Base-by-base conservation (phyloP, 1,140 invertebrate genomes). In the Drosophila neocordata region DNA sequence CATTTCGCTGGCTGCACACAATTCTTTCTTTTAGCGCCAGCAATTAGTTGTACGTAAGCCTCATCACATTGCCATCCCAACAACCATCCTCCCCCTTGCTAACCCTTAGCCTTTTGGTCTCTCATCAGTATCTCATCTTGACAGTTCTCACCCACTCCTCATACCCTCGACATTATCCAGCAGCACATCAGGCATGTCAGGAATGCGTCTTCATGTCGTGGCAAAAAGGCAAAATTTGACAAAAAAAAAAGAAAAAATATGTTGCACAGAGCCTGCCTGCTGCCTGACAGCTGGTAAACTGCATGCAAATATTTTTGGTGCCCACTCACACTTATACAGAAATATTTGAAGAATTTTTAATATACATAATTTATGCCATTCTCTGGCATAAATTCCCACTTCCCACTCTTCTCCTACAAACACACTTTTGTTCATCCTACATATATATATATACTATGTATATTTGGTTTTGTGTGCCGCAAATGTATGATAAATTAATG, bases 281-380 rank as follows among this genome's bases (percentile, higher is more conserved):
- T 34, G 55, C 15, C 69, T 37, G 63, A 65, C 59, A 65, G 64
- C 70, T 69, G 78, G 65, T 69, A 61, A 71, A 68, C 59, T 81
- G 78, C 79, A 88, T 87, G 82, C 70, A 85, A 85, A 85, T 85
- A 88, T 85, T 81, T 81, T 82, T 67, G 60, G 69, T 52, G 65
- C 52, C 62, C 44, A 15, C 52, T 65, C 48, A 62, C 44, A 15
- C 52, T 67, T 8, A 60, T 56, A 31, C 62, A 20, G 31, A 56
- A 60, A 71, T 78, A 88, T 88, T 88, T 82, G 34, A 73, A 77
- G 83, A 85, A 85, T 85, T 85, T 85, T 85, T 85, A 88, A 85
- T 85, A 85, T 85, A 81, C 78, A 82, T 77, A 81, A 85, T 87
- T 77, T 85, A 80, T 69, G 66, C 71, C 52, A 7, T 64, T 70